Base-by-base conservation (phyloP, 2,888 invertebrate species). In the Oithona nana region DNA sequence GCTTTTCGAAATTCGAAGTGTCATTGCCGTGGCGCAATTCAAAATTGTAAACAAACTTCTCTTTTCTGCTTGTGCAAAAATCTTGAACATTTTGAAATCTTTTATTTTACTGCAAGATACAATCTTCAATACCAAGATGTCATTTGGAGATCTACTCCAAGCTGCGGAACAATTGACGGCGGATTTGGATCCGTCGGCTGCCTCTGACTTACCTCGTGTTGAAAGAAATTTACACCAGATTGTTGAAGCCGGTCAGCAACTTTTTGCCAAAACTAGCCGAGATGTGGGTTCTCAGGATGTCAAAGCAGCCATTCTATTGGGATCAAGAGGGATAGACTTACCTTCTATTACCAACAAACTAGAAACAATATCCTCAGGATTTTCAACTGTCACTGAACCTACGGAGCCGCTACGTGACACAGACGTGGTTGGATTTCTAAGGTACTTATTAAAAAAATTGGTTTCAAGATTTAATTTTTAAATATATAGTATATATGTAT, bases 281-380 rank as follows among this genome's bases (percentile, higher is more conserved):
- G 82, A 84, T 64, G 86, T 86, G 31, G 26, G 20, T 24, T 31
- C 51, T 63, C 24, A 58, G 49, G 31, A 58, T 24, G 31, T 48
- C 48, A 20, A 75, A 13, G 72, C 92, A 92, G 88, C 93, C 68
- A 80, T 93, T 51, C 74, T 95, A 63, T 79, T 95, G 67, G 93
- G 93, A 0, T 86, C 90, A 0, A 85, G 86, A 75, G 94, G 94
- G 3, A 84, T 92, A 67, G 94, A 94, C 75, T 76, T 95, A 57
- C 88, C 90, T n/a, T 86, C 87, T 75, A 84, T 94, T 67, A 84
- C 88, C 3, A 88, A 90, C 69, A 90, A 90, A 70, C 76, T 95
- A 29, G 92, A 90, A 73, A 82, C 86, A 0, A 78, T 95, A 1
- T 90, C 86, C 71, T 82, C 89, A 2, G 30, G 62, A 22, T 60